phyloP scores from a whole-genome alignment of 1,140 invertebrate genomes.

The Schlechtendalia chinensis region DNA sequence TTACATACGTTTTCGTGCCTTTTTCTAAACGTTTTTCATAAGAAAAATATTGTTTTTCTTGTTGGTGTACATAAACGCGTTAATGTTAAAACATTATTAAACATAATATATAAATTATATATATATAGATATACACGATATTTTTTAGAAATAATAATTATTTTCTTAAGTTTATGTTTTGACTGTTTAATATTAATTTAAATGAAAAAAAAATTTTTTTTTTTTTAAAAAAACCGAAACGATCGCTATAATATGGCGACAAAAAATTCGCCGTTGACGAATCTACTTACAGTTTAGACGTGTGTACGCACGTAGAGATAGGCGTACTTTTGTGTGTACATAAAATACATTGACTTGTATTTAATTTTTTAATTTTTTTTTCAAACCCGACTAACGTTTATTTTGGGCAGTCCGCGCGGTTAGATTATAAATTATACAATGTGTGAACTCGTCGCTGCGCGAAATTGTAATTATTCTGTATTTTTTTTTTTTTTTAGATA shows the following conservation, averaged over 20 bases:
- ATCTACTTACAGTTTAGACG: not conserved
- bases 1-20: slow-evolving; percentile 26
- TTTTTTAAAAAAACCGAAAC: no score
- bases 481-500: slow-evolving; percentile 4
- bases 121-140: not conserved
- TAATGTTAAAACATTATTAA: slow-evolving; percentile 43
- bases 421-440: not conserved
- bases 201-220: slow-evolving; percentile 10
- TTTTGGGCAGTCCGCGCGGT: no score
- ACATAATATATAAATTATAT: not conserved
- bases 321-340: not conserved
- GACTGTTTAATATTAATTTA: slow-evolving; percentile 45
- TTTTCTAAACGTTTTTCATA: slow-evolving; percentile 18
- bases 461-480: not conserved
- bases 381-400: not conserved
- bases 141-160: slow-evolving; percentile 11
- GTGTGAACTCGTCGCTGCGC: not conserved
- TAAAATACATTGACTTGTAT: not conserved
- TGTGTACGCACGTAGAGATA: not conserved
- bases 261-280: not conserved
- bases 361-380: not conserved
- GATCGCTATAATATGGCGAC: not conserved
- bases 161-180: slow-evolving; percentile 39
- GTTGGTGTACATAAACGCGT: slow-evolving; percentile 47
- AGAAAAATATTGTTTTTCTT: slow-evolving; percentile 50